These are phyloP conservation scores for Trichechus manatus DNA, from an alignment of 2,113 vertebrate genomes.

Conservation along the genomic window DNA sequence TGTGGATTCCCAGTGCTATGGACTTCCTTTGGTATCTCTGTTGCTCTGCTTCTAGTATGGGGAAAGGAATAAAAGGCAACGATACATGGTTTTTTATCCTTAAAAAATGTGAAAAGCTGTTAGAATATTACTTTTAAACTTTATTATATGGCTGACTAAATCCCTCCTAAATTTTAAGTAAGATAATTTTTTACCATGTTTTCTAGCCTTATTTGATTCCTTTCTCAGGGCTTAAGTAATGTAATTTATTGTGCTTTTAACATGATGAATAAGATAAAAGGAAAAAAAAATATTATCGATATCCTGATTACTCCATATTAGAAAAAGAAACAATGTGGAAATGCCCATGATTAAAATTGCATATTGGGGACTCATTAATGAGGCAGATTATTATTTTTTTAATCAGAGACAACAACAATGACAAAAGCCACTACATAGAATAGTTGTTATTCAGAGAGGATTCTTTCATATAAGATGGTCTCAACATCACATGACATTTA, in stretches of 20 bases:
- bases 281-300: background rate
- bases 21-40: background rate
- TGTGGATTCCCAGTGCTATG: background rate
- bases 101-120: slow-evolving; percentile 5
- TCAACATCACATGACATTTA: background rate
- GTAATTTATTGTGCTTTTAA: slow-evolving; percentile 17
- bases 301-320: background rate
- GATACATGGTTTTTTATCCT: background rate
- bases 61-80: background rate
- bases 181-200: background rate
- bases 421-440: background rate
- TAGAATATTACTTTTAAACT: slow-evolving; percentile 42
- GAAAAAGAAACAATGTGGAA: background rate
- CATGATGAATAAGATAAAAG: slow-evolving; percentile 3
- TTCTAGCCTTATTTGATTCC: background rate
- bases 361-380: background rate
- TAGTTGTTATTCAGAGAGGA: background rate
- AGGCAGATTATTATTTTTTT: slow-evolving; percentile 16
- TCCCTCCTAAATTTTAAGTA: slow-evolving; percentile 24
- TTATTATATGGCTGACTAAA: background rate
- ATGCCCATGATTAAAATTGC: background rate
- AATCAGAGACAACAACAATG: background rate
- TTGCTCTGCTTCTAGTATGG: background rate
- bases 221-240: slow-evolving; percentile 3
- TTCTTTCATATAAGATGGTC: background rate